These are phyloP conservation scores for Cheilosia scutellata DNA, from an alignment of 2,888 invertebrate genomes.

Conservation along the genomic window DNA sequence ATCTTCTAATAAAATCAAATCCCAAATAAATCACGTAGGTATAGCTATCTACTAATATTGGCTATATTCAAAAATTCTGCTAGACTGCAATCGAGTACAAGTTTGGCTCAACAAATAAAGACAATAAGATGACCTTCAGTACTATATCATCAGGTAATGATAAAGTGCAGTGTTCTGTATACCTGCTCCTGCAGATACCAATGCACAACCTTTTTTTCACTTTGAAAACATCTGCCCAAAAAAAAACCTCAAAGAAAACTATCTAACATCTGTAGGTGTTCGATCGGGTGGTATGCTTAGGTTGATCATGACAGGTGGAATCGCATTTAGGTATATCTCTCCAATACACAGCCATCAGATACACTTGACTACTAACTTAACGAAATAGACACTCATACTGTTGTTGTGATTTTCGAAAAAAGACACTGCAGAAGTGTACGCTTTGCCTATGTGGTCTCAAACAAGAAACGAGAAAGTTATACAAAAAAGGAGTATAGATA, in stretches of 20 bases:
- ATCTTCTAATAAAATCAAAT: no score
- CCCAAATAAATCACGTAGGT: no score
- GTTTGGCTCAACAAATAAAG: no score
- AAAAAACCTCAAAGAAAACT: not conserved
- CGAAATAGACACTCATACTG: not conserved
- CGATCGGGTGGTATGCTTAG: not conserved
- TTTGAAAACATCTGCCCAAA: slow-evolving; percentile 7
- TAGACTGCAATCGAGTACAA: no score
- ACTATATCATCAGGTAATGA: no score
- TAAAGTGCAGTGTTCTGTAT: no score
- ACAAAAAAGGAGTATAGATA: no score
- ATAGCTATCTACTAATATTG: no score
- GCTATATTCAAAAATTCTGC: no score
- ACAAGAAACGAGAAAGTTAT: no score
- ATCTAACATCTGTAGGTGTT: slow-evolving; percentile 6
- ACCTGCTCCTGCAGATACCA: no score
- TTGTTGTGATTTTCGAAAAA: not conserved
- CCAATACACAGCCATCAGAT: not conserved
- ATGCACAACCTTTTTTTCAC: not conserved
- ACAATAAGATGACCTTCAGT: not conserved
- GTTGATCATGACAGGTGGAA: slow-evolving; percentile 15
- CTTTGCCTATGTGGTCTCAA: no score
- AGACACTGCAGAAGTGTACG: not conserved
- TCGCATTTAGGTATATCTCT: not conserved
- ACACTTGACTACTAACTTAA: not conserved